Evolutionary conservation across 1,140 invertebrate species (phyloP).

Genomic region (Hyphantria cunea): DNA sequence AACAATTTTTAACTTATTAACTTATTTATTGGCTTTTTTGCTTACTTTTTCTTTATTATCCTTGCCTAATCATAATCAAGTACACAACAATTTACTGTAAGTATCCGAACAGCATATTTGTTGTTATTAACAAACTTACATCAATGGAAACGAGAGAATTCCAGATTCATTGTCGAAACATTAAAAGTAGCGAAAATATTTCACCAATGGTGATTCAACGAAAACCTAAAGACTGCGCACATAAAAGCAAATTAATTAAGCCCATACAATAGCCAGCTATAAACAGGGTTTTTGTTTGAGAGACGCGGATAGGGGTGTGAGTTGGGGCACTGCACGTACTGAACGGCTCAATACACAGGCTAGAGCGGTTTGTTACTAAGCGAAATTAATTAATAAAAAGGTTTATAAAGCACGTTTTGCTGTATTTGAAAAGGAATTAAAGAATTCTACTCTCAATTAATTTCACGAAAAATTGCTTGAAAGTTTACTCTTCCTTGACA

Average conservation of each 20-base stretch:
- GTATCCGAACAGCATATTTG: too few species aligned
- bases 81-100: too few species aligned
- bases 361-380: neutral
- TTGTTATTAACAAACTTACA: too few species aligned
- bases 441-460: too few species aligned
- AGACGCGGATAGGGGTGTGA: slow-evolving; percentile 12
- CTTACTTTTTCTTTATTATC: too few species aligned
- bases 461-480: too few species aligned
- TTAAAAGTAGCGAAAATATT: slow-evolving; percentile 35
- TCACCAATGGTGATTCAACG: slow-evolving; percentile 39
- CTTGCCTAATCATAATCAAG: too few species aligned
- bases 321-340: slow-evolving; percentile 1
- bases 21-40: too few species aligned
- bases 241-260: slow-evolving; percentile 76
- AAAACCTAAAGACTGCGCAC: slow-evolving; percentile 51
- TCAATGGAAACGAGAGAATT: slow-evolving; percentile 1
- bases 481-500: too few species aligned
- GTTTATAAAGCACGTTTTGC: too few species aligned
- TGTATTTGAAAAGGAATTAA: too few species aligned
- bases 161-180: slow-evolving; percentile 8
- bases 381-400: neutral
- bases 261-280: slow-evolving; percentile 53
- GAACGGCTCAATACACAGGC: neutral
- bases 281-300: slow-evolving; percentile 52
- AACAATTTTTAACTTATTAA: too few species aligned